A percentile compares a stretch with the other conserved stretches of the same genome.
These are phyloP conservation scores for Schrankia costaestrigalis DNA, from an alignment of 2,888 invertebrate species.

Conservation along the genomic window DNA sequence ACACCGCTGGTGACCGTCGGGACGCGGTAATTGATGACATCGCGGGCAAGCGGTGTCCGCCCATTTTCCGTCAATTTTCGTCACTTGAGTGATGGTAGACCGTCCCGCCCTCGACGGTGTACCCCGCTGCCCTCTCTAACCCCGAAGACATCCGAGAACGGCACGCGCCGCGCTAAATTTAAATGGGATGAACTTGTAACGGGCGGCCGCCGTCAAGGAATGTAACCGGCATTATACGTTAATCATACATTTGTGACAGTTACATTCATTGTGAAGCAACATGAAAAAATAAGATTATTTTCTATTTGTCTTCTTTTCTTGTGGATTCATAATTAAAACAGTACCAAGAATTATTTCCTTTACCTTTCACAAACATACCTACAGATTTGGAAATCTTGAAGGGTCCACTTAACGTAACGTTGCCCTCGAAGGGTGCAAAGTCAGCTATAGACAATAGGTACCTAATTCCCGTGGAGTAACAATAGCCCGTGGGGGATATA, in stretches of 20 bases:
- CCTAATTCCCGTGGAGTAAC: slow-evolving; percentile 63
- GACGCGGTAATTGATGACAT: slow-evolving; percentile 78
- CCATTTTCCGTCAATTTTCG: slow-evolving; percentile 82
- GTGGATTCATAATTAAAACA: no score
- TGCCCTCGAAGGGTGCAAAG: slow-evolving; percentile 46
- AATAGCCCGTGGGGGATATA: slow-evolving; percentile 69
- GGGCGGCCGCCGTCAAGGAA: slow-evolving; percentile 69
- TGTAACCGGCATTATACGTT: slow-evolving; percentile 67
- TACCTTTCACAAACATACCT: no score
- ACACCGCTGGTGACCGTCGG: slow-evolving; percentile 71
- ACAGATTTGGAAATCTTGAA: no score
- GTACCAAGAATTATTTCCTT: not conserved
- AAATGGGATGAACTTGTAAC: slow-evolving; percentile 79
- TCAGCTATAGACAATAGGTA: slow-evolving; percentile 68
- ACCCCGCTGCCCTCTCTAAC: slow-evolving; percentile 30
- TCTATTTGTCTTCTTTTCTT: slow-evolving; percentile 22
- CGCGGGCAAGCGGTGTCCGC: slow-evolving; percentile 78
- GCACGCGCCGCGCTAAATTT: slow-evolving; percentile 80
- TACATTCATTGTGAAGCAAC: slow-evolving; percentile 52
- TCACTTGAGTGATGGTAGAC: slow-evolving; percentile 79
- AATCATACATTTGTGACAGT: slow-evolving; percentile 78
- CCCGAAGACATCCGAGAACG: slow-evolving; percentile 49
- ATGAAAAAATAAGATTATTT: slow-evolving; percentile 41
- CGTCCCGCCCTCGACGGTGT: slow-evolving; percentile 63
- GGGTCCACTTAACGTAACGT: slow-evolving; percentile 26